phyloP scores from a whole-genome alignment of 2,113 vertebrate species.

The Tachycineta bicolor region DNA sequence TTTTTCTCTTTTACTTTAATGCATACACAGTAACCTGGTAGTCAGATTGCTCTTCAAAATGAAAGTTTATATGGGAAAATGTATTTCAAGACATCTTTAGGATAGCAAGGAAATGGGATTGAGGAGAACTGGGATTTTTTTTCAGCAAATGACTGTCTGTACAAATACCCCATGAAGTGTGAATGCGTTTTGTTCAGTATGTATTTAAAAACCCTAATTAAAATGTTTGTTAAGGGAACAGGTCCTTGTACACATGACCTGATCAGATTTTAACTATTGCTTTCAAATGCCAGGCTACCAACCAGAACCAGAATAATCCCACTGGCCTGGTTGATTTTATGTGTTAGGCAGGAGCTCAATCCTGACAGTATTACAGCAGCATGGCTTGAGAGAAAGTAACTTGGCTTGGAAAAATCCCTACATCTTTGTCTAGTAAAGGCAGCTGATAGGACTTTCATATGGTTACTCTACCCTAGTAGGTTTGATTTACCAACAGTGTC shows the following conservation, averaged over 20 bases:
- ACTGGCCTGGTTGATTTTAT: background rate
- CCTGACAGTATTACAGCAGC: background rate
- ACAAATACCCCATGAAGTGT: background rate
- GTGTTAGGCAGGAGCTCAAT: background rate
- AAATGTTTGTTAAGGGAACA: background rate
- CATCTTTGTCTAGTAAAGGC: background rate
- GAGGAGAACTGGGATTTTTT: background rate
- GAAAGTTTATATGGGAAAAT: background rate
- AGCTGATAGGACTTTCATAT: background rate
- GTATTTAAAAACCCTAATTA: slow-evolving; percentile 8
- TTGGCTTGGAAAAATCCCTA: background rate
- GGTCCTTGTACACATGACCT: background rate
- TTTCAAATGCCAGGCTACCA: background rate
- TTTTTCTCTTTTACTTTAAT: background rate
- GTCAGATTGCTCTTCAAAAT: background rate
- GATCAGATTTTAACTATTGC: background rate
- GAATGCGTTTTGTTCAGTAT: background rate
- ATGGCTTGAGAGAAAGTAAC: background rate
- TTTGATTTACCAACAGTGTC: background rate
- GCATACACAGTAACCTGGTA: background rate
- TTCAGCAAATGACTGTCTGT: background rate
- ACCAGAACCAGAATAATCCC: background rate
- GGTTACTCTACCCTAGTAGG: background rate
- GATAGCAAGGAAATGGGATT: background rate
- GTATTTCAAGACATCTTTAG: background rate